Evolutionary conservation across 2,888 invertebrate genomes (phyloP).

Genomic region (Lagria hirta): DNA sequence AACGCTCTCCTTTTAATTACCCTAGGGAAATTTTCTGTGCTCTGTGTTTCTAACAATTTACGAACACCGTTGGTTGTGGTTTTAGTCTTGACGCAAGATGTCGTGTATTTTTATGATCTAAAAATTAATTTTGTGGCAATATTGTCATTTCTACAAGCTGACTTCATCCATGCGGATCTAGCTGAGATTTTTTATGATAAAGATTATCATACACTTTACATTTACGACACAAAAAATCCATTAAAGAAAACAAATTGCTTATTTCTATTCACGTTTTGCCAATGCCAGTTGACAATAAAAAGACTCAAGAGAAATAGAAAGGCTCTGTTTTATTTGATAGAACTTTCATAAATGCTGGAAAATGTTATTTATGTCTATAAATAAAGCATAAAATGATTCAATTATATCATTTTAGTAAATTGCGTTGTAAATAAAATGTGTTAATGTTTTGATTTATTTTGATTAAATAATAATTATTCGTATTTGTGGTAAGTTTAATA

Average conservation of each 20-base stretch:
- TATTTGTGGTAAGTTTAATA: too few relatives aligned
- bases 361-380: too few relatives aligned
- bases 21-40: too few relatives aligned
- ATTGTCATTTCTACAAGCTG: constrained; percentile 28
- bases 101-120: constrained; percentile 19
- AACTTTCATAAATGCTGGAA: too few relatives aligned
- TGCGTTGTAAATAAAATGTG: too few relatives aligned
- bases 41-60: too few relatives aligned
- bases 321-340: constrained; percentile 17
- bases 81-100: constrained; percentile 10
- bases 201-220: constrained; percentile 42
- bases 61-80: constrained; percentile 29
- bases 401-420: too few relatives aligned
- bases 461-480: too few relatives aligned
- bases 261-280: constrained; percentile 34
- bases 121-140: constrained; percentile 26
- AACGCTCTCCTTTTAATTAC: too few relatives aligned
- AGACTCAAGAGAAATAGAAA: constrained; percentile 10
- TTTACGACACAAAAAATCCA: constrained; percentile 42
- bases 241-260: constrained; percentile 42
- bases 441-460: too few relatives aligned
- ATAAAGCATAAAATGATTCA: too few relatives aligned
- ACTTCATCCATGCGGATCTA: constrained; percentile 28
- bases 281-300: constrained; percentile 27
- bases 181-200: constrained; percentile 30